Evolutionary conservation across 2,113 vertebrate genomes (phyloP).

Genomic region (Sporophila hypoxantha): DNA sequence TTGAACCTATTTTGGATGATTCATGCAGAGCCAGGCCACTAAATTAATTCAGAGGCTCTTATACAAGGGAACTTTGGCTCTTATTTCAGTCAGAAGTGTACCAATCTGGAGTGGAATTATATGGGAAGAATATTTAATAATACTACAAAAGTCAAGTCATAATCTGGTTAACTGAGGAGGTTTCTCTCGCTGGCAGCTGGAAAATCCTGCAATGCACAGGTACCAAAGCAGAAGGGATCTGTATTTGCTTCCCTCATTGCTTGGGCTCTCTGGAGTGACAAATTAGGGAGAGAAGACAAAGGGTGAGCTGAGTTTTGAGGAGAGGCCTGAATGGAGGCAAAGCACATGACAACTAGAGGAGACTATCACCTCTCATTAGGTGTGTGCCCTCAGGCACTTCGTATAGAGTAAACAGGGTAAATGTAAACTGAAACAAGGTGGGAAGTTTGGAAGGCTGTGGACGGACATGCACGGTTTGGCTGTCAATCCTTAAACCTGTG

Average conservation of each 20-base stretch:
- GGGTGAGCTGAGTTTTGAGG: neutral
- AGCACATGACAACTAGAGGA: neutral
- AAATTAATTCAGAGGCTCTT: neutral
- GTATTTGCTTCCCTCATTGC: neutral
- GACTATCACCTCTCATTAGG: neutral
- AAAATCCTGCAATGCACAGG: neutral
- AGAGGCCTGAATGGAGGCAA: neutral
- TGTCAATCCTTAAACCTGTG: rapidly evolving
- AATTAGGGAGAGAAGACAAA: neutral
- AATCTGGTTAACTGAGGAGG: neutral
- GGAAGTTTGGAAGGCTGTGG: neutral
- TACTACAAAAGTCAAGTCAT: neutral
- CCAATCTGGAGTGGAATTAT: neutral
- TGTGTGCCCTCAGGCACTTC: neutral
- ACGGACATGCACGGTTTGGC: neutral
- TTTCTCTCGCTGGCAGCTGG: neutral
- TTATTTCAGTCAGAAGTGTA: neutral
- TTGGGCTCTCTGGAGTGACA: neutral
- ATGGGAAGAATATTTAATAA: neutral
- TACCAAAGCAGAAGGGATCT: neutral
- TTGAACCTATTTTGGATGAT: neutral
- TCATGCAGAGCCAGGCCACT: neutral
- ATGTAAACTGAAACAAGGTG: neutral
- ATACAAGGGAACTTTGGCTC: neutral
- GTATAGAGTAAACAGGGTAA: neutral